Evolutionary conservation across 2,797 vertebrate species (phyloP), one percentile per base, ranked within the genome.

Genomic region (Pelobates cultripes): DNA sequence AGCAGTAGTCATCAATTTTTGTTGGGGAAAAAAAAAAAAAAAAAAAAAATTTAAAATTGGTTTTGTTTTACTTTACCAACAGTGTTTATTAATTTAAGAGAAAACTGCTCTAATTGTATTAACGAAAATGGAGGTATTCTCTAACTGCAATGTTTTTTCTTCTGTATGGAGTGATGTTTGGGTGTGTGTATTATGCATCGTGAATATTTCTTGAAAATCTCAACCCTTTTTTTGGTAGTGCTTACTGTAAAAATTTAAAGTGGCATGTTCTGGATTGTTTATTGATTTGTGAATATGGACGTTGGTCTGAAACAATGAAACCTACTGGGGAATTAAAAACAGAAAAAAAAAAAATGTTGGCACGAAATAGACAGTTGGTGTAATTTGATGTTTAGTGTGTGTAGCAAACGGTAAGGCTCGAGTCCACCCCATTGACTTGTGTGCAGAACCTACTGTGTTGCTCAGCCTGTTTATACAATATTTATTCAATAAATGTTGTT

Each of bases 401-500:
- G 88, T 88, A 86, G 89, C 92, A 90, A 91, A 88, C 85, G 93
- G 91, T 92, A 91, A 92, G 92, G 45, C 55, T 73, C 67, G 51
- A 88, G 91, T 88, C 92, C 92, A 92, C 90, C 90, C 91, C 86
- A 91, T 92, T 92, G 89, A 93, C 91, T 89, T 91, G 91, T 89
- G 92, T 92, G 91, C 94, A 93, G 92, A 92, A 91, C 90, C 94
- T 75, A 70, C 67, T 94, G 92, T 95, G 93, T 94, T 93, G 93
- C 92, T 94, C 94, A 94, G 95, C 96, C 97, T 95, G 95, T 99
- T 99, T 99, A 95, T 98, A 83, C 75, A 60, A 71, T 83, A 98
- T 96, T 95, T 96, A 98, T 97, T 95, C 94, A 99, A 99, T 98
- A 99, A 97, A 97, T 92, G 94, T 89, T 93, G 64, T 93, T 91